Evolutionary conservation across 2,113 vertebrate genomes (phyloP).

Genomic region (Jacana jacana): DNA sequence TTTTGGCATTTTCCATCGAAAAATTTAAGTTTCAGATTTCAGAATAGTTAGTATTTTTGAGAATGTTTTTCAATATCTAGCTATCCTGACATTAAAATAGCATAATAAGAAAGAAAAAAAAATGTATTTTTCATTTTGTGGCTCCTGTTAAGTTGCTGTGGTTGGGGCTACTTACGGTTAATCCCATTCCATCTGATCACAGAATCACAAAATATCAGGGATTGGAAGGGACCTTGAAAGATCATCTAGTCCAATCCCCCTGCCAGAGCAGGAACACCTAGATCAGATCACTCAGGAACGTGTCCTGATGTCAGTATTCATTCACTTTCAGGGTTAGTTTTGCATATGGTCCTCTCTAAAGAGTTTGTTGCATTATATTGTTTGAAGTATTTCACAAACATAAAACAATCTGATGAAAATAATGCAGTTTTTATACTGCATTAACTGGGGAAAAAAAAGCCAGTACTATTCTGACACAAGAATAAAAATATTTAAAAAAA

Average conservation of each 20-base stretch:
- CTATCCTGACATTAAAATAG: background rate
- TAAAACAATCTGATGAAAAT: background rate
- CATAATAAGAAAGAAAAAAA: background rate
- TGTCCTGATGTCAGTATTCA: background rate
- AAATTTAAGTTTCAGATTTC: background rate
- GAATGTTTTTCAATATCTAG: background rate
- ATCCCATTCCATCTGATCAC: background rate
- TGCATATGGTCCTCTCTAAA: background rate
- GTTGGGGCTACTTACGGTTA: background rate
- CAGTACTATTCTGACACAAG: background rate
- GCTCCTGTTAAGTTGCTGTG: background rate
- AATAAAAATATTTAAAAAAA: background rate
- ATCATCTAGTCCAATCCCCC: too few relatives aligned
- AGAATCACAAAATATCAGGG: too few relatives aligned
- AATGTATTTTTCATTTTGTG: background rate
- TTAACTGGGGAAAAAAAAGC: background rate
- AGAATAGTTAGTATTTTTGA: background rate
- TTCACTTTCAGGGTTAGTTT: background rate
- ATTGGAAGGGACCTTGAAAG: too few relatives aligned
- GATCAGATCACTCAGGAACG: too few relatives aligned
- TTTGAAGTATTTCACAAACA: background rate
- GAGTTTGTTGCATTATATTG: background rate
- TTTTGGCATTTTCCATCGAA: background rate
- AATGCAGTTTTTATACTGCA: background rate
- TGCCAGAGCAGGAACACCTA: too few relatives aligned